Percentiles rank a stretch among this genome's conserved stretches.
Conservation (phyloP, 2,113 vertebrate species). For the Alligator sinensis region DNA sequence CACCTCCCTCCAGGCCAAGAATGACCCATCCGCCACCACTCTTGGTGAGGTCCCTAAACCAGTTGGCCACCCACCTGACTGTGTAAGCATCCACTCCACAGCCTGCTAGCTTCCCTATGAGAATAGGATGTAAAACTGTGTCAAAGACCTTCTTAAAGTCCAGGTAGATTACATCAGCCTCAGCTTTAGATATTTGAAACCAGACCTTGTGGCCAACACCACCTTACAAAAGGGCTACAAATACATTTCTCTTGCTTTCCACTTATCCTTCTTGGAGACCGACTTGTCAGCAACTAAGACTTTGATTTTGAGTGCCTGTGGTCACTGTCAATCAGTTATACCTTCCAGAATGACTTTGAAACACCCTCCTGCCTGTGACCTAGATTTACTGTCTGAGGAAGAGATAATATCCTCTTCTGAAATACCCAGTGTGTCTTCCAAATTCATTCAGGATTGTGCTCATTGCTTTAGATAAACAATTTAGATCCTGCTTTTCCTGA, state of each 20-base stretch:
- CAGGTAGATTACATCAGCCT: no score
- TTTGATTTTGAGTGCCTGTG: not conserved
- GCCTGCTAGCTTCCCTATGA: no score
- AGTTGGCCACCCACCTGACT: no score
- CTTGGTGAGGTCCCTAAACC: no score
- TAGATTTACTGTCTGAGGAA: not conserved
- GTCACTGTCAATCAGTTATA: fast-evolving
- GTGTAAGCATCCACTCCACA: no score
- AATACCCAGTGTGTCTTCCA: not conserved
- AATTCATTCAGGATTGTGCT: not conserved
- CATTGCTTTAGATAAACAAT: not conserved
- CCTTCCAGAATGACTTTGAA: not conserved
- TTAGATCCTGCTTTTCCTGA: not conserved
- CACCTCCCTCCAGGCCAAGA: no score
- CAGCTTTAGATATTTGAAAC: fast-evolving
- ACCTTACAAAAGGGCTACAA: not conserved
- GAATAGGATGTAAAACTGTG: no score
- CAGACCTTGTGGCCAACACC: not conserved
- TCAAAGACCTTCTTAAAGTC: no score
- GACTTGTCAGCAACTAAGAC: not conserved
- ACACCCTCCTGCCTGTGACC: not conserved
- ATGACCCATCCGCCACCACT: no score
- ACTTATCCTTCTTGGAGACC: not conserved
- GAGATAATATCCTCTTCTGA: not conserved
- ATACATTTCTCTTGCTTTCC: not conserved